Evolutionary conservation across 2,113 vertebrate genomes (phyloP).

Genomic region (Cyphomyrus plagiostoma): DNA sequence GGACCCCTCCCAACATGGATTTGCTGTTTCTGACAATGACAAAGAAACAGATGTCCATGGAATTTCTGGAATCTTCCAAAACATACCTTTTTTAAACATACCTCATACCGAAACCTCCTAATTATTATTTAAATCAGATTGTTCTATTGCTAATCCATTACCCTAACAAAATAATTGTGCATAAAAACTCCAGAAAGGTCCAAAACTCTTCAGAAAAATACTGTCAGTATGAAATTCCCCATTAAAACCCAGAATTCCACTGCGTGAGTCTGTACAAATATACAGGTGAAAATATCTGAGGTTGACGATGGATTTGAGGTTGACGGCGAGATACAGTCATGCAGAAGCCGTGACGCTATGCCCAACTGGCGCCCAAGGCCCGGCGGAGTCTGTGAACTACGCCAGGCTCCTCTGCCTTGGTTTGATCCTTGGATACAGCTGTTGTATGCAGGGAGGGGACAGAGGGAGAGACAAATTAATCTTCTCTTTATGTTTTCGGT

Average conservation of each 20-base stretch:
- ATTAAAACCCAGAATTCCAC: not conserved
- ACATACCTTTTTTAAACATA: not conserved
- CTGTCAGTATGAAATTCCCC: not conserved
- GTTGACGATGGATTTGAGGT: not conserved
- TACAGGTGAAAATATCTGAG: not conserved
- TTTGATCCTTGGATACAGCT: slow-evolving; percentile 96
- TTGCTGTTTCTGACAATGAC: not conserved
- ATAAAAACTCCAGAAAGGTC: not conserved
- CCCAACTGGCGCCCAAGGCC: not conserved
- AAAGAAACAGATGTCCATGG: not conserved
- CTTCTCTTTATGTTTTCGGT: not conserved
- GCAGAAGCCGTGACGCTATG: not conserved
- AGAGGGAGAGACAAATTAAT: not conserved
- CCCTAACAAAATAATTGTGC: not conserved
- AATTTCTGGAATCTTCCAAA: not conserved
- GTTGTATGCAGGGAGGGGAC: slow-evolving; percentile 22
- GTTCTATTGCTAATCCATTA: not conserved
- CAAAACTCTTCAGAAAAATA: slow-evolving; percentile 2
- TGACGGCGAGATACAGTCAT: not conserved
- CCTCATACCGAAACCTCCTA: not conserved
- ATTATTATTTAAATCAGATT: not conserved
- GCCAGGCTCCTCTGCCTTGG: slow-evolving; percentile 89
- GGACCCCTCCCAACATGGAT: not conserved
- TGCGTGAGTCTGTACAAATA: not conserved
- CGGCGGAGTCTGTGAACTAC: slow-evolving; percentile 41